phyloP scores from a whole-genome alignment of 2,888 invertebrate species.

The Lumbricus terrestris region DNA sequence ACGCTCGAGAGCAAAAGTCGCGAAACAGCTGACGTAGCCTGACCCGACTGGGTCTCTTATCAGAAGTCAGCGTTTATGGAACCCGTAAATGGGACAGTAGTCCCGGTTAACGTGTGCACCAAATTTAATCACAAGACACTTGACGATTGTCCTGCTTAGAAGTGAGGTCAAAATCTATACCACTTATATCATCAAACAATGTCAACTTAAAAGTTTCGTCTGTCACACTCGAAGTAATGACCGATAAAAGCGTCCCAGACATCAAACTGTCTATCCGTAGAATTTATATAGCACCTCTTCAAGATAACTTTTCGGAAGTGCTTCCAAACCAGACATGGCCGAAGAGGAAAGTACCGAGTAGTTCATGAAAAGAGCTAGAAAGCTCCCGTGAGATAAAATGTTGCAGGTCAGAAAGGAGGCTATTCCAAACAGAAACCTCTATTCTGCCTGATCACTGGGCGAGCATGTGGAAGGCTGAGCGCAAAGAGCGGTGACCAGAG shows the following conservation, averaged over 20 bases:
- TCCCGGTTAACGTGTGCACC: background rate
- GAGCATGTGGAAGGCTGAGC: no score
- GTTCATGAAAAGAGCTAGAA: no score
- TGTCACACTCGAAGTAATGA: background rate
- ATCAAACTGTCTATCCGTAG: no score
- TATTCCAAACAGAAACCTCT: no score
- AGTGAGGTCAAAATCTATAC: background rate
- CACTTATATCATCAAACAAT: background rate
- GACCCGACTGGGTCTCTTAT: background rate
- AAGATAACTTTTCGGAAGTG: no score
- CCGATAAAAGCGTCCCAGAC: background rate
- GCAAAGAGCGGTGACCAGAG: no score
- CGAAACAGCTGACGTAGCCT: background rate
- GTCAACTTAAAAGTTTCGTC: background rate
- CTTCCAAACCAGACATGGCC: no score
- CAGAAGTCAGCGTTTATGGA: background rate
- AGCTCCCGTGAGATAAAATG: no score
- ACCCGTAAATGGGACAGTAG: background rate
- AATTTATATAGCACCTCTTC: no score
- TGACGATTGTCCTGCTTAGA: background rate
- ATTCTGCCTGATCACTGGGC: no score
- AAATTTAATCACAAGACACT: background rate
- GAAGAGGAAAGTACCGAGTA: no score
- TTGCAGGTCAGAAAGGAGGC: no score
- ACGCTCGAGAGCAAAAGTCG: background rate